phyloP scores from a whole-genome alignment of 2,113 vertebrate genomes.

The Hypomesus transpacificus region DNA sequence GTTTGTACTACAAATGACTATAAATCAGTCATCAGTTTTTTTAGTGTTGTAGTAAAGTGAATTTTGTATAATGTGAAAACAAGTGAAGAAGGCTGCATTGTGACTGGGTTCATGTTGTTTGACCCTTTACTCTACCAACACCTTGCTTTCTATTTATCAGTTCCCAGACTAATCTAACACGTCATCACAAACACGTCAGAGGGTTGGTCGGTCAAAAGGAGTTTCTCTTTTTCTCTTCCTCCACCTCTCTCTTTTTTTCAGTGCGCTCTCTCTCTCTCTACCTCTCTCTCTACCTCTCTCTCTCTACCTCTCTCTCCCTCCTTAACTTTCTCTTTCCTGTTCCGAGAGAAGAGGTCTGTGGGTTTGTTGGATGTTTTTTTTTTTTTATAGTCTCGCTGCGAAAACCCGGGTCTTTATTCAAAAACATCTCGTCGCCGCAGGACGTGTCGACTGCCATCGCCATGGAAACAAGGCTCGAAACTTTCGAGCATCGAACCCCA shows the following conservation, averaged over 20 bases:
- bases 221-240: not conserved
- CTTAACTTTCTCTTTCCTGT: not conserved
- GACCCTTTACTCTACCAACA: not conserved
- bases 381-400: slow-evolving; percentile 30
- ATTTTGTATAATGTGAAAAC: too few relatives aligned
- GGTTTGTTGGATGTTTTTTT: slow-evolving; percentile 32
- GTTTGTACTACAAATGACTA: too few relatives aligned
- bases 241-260: not conserved
- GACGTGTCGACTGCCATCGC: slow-evolving; percentile 67
- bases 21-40: too few relatives aligned
- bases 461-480: slow-evolving; percentile 73
- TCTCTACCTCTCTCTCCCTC: not conserved
- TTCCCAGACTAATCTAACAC: slow-evolving; percentile 5
- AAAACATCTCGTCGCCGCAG: slow-evolving; percentile 50
- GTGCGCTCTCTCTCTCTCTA: not conserved
- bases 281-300: not conserved
- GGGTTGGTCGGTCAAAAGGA: not conserved
- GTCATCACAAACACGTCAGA: not conserved
- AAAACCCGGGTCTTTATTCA: slow-evolving; percentile 30
- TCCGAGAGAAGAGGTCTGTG: slow-evolving; percentile 37
- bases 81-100: too few relatives aligned
- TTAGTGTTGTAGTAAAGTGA: too few relatives aligned
- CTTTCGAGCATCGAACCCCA: slow-evolving; percentile 58
- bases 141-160: slow-evolving; percentile 2
- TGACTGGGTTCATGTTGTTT: too few relatives aligned